phyloP scores from a whole-genome alignment of 2,797 vertebrate species.

The Myripristis jacobus region DNA sequence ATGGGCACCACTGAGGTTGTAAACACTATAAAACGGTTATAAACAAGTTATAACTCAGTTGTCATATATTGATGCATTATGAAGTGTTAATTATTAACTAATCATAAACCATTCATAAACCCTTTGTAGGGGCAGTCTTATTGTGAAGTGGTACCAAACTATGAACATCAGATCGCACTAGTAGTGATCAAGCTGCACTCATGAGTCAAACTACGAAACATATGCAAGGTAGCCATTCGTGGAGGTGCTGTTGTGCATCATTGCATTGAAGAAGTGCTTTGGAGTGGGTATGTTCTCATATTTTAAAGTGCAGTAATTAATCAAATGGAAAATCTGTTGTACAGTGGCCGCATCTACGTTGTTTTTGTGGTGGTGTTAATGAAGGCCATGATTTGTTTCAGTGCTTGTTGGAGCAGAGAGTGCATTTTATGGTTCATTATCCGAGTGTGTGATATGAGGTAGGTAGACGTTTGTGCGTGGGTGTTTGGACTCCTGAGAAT shows the following conservation, averaged over 20 bases:
- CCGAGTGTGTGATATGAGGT: not conserved
- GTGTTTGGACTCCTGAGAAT: not conserved
- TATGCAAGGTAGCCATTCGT: too few relatives aligned
- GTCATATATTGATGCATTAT: too few relatives aligned
- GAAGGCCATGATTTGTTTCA: conserved; percentile 31
- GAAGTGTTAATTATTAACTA: too few relatives aligned
- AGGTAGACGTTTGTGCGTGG: not conserved
- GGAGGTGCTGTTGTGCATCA: too few relatives aligned
- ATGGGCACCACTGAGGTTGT: too few relatives aligned
- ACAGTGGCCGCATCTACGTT: not conserved
- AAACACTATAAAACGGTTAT: too few relatives aligned
- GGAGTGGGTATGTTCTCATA: not conserved
- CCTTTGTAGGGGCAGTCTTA: too few relatives aligned
- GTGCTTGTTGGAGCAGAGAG: conserved; percentile 25
- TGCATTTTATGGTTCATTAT: conserved; percentile 30
- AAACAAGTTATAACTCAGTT: too few relatives aligned
- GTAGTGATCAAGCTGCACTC: not conserved
- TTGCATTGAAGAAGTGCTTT: not conserved
- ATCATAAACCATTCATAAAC: too few relatives aligned
- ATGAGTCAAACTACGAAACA: not conserved
- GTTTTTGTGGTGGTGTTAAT: conserved; percentile 22
- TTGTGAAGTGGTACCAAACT: too few relatives aligned
- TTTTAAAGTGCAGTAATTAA: not conserved
- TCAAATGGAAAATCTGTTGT: not conserved
- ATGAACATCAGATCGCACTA: too few relatives aligned